Evolutionary conservation across 2,797 vertebrate species (phyloP).

Genomic region (Hyperoplus immaculatus): DNA sequence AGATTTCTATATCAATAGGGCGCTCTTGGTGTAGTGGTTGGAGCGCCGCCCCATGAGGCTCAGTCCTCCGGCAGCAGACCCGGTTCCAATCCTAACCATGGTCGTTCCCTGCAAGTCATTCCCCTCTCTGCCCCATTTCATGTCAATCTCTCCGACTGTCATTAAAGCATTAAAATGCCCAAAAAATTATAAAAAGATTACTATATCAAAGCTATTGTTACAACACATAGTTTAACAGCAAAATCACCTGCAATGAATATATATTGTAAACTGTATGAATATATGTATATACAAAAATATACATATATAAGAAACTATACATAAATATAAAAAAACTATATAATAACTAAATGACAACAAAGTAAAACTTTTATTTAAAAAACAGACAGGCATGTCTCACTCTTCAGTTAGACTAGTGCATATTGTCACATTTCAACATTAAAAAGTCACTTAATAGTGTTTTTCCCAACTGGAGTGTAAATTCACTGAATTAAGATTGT

Average conservation of each 20-base stretch:
- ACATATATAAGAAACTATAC: too few relatives aligned
- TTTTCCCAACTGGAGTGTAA: constrained; percentile 47
- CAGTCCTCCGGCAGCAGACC: too few relatives aligned
- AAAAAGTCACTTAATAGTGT: constrained; percentile 8
- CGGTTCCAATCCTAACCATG: too few relatives aligned
- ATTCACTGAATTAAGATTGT: constrained; percentile 42
- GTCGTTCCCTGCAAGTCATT: too few relatives aligned
- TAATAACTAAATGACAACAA: constrained; percentile 25
- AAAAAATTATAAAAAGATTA: background rate
- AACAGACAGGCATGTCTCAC: constrained; percentile 12
- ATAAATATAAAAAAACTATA: background rate
- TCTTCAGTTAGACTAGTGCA: constrained; percentile 17
- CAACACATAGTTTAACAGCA: background rate
- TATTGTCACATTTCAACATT: constrained; percentile 42
- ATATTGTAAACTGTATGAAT: too few relatives aligned
- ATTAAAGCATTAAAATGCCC: too few relatives aligned
- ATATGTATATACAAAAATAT: too few relatives aligned
- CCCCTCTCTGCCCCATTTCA: too few relatives aligned
- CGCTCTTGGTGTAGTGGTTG: too few relatives aligned
- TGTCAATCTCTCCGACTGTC: too few relatives aligned
- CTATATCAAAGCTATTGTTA: background rate
- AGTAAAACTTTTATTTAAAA: constrained; percentile 51
- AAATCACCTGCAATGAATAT: background rate
- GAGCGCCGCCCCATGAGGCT: too few relatives aligned
- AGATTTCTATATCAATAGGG: too few relatives aligned